Conservation (phyloP, 2,888 invertebrate genomes). For the Stenodera caucasica region DNA sequence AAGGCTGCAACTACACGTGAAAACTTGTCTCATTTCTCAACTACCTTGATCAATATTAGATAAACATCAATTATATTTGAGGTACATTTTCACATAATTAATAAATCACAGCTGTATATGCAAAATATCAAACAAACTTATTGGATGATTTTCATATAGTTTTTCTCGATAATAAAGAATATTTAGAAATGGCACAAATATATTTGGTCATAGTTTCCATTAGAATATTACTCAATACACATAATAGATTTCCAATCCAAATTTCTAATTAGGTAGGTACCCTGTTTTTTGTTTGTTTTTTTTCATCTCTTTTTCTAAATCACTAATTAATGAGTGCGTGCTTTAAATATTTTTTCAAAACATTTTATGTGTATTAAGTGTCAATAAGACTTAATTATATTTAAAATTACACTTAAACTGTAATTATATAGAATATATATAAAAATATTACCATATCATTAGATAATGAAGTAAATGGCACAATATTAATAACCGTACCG, state of each 20-base stretch:
- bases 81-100: too few relatives aligned
- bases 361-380: slow-evolving; percentile 1
- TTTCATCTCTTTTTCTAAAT: too few relatives aligned
- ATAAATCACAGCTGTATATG: slow-evolving; percentile 5
- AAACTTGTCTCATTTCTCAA: too few relatives aligned
- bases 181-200: slow-evolving; percentile 28
- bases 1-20: too few relatives aligned
- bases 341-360: too few relatives aligned
- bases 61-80: too few relatives aligned
- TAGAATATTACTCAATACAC: not conserved
- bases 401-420: not conserved
- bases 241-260: not conserved
- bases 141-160: not conserved
- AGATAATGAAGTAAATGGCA: not conserved
- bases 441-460: not conserved
- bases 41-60: too few relatives aligned
- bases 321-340: too few relatives aligned
- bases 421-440: not conserved
- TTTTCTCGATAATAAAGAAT: slow-evolving; percentile 1
- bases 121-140: not conserved
- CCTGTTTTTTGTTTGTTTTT: not conserved
- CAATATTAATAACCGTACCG: slow-evolving; percentile 1
- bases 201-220: slow-evolving; percentile 25
- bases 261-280: slow-evolving; percentile 5
- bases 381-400: not conserved